phyloP scores from a whole-genome alignment of 2,888 invertebrate species.

The Aphodius sticticus region DNA sequence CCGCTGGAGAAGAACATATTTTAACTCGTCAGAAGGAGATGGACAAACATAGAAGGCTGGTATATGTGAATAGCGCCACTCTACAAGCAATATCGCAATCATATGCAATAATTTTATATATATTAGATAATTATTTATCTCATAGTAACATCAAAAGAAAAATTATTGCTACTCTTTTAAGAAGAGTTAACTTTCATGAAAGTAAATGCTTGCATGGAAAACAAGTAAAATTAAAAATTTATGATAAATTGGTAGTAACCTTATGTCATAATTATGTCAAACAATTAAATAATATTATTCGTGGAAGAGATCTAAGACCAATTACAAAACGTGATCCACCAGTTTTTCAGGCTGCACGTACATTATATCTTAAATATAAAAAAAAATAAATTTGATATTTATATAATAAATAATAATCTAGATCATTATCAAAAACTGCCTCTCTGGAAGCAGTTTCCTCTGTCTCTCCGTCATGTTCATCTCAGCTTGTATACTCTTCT shows the following conservation, averaged over 20 bases:
- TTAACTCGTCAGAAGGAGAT: background rate
- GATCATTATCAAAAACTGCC: too few species aligned
- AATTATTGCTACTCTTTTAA: slow-evolving; percentile 4
- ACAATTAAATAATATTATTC: slow-evolving; percentile 16
- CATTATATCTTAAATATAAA: slow-evolving; percentile 6
- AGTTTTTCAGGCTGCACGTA: background rate
- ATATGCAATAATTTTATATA: background rate
- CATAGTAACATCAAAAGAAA: background rate
- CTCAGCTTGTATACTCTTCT: too few species aligned
- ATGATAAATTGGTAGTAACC: background rate
- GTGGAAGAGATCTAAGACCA: slow-evolving; percentile 11
- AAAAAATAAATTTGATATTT: slow-evolving; percentile 10
- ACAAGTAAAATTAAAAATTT: slow-evolving; percentile 11
- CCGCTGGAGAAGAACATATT: background rate
- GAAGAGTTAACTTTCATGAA: background rate
- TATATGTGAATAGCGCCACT: background rate
- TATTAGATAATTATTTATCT: slow-evolving; percentile 4
- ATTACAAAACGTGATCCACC: slow-evolving; percentile 5
- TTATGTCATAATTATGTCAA: slow-evolving; percentile 16
- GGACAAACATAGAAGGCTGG: background rate
- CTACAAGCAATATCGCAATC: background rate
- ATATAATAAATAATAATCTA: background rate
- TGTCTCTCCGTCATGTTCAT: too few species aligned
- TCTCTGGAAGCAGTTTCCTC: too few species aligned
- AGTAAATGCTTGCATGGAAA: background rate